Percentiles rank a stretch among this genome's conserved stretches.
Evolutionary conservation across 1,140 invertebrate species (phyloP).

Genomic region (Heliothis virescens): DNA sequence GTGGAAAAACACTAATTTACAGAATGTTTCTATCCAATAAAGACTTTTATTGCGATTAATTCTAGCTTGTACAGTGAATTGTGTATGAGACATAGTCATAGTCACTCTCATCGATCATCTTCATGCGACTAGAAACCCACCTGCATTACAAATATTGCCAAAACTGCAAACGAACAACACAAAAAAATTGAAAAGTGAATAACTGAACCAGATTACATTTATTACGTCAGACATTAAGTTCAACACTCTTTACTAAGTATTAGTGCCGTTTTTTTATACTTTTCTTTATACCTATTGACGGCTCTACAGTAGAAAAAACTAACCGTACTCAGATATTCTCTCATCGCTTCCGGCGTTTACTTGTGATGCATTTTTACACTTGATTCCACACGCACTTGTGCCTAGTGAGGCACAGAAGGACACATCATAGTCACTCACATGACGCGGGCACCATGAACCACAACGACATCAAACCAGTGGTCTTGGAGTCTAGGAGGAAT

Average conservation of each 20-base stretch:
- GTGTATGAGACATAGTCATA: conserved; percentile 72
- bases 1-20: conserved; percentile 19
- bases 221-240: conserved; percentile 93
- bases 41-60: conserved; percentile 59
- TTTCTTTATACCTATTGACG: conserved; percentile 97
- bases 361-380: conserved; percentile 98
- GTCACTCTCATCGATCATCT: conserved; percentile 78
- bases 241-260: conserved; percentile 97
- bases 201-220: conserved; percentile 84
- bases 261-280: conserved; percentile 97
- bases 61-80: conserved; percentile 59
- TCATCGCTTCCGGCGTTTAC: conserved; percentile 96
- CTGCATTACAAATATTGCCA: conserved; percentile 92
- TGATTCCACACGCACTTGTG: conserved; percentile 97
- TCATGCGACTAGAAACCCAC: conserved; percentile 78
- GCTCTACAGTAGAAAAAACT: conserved; percentile 92
- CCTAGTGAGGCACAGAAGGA: conserved; percentile 81
- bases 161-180: conserved; percentile 88
- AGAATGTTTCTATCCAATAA: conserved; percentile 53
- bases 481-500: conserved; percentile 97
- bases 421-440: conserved; percentile 88
- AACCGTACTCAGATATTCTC: conserved; percentile 95
- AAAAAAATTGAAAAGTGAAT: conserved; percentile 71
- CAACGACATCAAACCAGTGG: conserved; percentile 95
- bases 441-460: conserved; percentile 82